These are phyloP conservation scores for Apoda limacodes DNA, from an alignment of 2,888 invertebrate genomes.

Conservation along the genomic window DNA sequence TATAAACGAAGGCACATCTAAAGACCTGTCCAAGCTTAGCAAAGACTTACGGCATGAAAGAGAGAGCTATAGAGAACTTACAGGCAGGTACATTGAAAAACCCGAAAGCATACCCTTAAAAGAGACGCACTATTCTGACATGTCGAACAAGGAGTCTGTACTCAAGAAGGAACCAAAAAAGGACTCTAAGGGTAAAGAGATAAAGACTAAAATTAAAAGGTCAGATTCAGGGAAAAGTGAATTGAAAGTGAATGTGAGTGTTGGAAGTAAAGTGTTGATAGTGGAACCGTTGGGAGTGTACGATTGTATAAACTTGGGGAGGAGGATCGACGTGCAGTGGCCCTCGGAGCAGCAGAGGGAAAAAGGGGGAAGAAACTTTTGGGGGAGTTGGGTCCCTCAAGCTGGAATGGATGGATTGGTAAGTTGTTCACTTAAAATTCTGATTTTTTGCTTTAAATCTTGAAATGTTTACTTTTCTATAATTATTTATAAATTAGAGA, in stretches of 20 bases:
- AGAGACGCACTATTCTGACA: constrained; percentile 47
- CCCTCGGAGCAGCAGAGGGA: constrained; percentile 90
- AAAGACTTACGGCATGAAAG: constrained; percentile 61
- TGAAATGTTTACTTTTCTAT: neutral
- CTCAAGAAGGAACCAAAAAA: constrained; percentile 43
- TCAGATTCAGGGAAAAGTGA: constrained; percentile 55
- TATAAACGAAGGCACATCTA: constrained; percentile 53
- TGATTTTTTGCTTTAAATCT: neutral
- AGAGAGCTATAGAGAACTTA: constrained; percentile 57
- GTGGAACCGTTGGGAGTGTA: constrained; percentile 75
- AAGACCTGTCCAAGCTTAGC: constrained; percentile 55
- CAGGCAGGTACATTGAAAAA: constrained; percentile 57
- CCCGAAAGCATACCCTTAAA: constrained; percentile 43
- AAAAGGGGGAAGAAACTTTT: constrained; percentile 87
- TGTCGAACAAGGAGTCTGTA: constrained; percentile 41
- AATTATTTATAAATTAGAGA: neutral
- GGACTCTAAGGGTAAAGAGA: constrained; percentile 47
- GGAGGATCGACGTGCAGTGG: constrained; percentile 95
- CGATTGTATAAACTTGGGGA: constrained; percentile 90
- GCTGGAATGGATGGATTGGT: constrained; percentile 93
- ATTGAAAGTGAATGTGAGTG: constrained; percentile 47
- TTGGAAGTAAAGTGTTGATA: constrained; percentile 58
- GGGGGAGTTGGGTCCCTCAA: constrained; percentile 90
- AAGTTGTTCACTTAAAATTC: constrained; percentile 21
- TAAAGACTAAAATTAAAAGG: constrained; percentile 54